phyloP scores from a whole-genome alignment of 2,888 invertebrate species.

The Heliconius cydno region DNA sequence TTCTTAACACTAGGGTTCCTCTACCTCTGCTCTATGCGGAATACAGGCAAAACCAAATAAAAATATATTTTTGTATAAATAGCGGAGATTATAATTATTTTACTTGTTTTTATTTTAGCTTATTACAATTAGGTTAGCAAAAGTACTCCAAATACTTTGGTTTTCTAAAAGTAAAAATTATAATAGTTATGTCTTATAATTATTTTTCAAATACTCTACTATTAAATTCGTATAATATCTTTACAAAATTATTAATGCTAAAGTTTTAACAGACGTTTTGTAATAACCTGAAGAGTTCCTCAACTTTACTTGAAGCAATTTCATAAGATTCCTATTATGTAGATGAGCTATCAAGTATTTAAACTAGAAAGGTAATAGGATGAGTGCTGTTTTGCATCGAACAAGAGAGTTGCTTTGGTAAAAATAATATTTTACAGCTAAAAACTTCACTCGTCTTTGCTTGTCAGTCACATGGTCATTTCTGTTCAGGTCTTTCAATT shows the following conservation, averaged over 20 bases:
- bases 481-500: not conserved
- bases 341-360: conserved; percentile 22
- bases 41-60: too few relatives aligned
- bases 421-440: not conserved
- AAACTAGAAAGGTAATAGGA: not conserved
- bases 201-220: not conserved
- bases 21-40: too few relatives aligned
- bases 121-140: too few relatives aligned
- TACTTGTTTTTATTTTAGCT: too few relatives aligned
- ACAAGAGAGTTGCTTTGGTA: conserved; percentile 6
- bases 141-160: too few relatives aligned
- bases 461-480: not conserved
- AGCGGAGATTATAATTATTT: too few relatives aligned
- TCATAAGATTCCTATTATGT: conserved; percentile 27
- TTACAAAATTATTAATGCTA: not conserved
- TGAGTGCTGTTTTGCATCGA: conserved; percentile 13
- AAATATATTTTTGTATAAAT: too few relatives aligned
- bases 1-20: too few relatives aligned
- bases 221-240: not conserved
- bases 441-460: not conserved
- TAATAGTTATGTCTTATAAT: not conserved
- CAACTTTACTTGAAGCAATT: conserved; percentile 18
- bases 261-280: not conserved
- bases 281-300: conserved; percentile 2
- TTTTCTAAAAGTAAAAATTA: not conserved